phyloP scores from a whole-genome alignment of 2,113 vertebrate genomes.

The Miniopterus natalensis region DNA sequence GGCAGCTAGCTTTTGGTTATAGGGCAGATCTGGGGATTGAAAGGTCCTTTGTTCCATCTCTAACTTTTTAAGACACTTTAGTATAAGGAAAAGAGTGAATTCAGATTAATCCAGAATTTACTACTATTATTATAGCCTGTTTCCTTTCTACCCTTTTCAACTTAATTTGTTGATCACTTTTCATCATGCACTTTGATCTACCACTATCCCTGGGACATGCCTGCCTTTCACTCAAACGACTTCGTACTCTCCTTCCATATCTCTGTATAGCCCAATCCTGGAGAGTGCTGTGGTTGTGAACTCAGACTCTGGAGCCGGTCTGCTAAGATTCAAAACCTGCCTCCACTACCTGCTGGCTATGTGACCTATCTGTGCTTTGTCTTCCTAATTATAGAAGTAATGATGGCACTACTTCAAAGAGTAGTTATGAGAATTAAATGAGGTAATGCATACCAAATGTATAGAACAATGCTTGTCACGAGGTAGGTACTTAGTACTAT shows the following conservation, averaged over 20 bases:
- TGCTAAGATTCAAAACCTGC: background rate
- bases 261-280: background rate
- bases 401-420: background rate
- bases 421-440: conserved; percentile 35
- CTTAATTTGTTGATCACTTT: conserved; percentile 31
- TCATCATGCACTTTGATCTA: background rate
- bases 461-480: background rate
- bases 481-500: background rate
- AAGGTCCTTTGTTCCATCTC: conserved; percentile 49
- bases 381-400: background rate
- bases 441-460: background rate
- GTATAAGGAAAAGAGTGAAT: background rate
- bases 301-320: background rate
- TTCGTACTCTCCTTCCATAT: background rate
- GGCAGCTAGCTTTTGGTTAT: background rate
- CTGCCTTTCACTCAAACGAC: background rate
- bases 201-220: background rate
- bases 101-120: background rate
- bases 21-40: background rate
- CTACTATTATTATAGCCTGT: background rate
- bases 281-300: background rate
- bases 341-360: background rate
- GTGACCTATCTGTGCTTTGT: background rate
- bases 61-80: background rate
- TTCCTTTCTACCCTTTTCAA: conserved; percentile 36